These are phyloP conservation scores for Noctua janthe DNA, from an alignment of 2,888 invertebrate genomes.

Conservation along the genomic window DNA sequence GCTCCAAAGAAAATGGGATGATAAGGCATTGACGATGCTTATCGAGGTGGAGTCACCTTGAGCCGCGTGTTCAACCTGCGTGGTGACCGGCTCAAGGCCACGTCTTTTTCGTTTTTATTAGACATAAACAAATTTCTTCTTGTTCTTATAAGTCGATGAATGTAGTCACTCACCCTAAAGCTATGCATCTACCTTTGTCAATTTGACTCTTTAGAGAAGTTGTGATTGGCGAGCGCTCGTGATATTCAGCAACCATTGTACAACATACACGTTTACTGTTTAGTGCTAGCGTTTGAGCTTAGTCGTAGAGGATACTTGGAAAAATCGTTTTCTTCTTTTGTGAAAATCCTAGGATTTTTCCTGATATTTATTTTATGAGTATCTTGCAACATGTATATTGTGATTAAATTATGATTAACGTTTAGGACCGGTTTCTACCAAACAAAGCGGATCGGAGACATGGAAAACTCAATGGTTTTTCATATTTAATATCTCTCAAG, in stretches of 20 bases:
- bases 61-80: background rate
- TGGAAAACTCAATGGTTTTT: background rate
- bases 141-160: background rate
- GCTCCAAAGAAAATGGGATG: background rate
- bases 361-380: background rate
- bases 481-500: background rate
- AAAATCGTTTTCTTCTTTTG: background rate
- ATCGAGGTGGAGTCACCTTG: background rate
- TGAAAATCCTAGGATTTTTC: background rate
- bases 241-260: constrained; percentile 10
- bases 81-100: background rate
- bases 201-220: background rate
- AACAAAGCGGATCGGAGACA: background rate
- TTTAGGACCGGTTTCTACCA: background rate
- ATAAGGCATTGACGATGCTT: constrained; percentile 1
- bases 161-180: background rate
- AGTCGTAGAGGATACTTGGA: background rate
- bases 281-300: background rate
- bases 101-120: background rate
- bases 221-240: constrained; percentile 23
- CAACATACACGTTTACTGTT: constrained; percentile 20
- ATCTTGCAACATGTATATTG: background rate
- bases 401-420: background rate
- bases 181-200: background rate
- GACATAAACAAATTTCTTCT: background rate